Base-by-base conservation (phyloP, 2,888 invertebrate species). In the Operophtera brumata region DNA sequence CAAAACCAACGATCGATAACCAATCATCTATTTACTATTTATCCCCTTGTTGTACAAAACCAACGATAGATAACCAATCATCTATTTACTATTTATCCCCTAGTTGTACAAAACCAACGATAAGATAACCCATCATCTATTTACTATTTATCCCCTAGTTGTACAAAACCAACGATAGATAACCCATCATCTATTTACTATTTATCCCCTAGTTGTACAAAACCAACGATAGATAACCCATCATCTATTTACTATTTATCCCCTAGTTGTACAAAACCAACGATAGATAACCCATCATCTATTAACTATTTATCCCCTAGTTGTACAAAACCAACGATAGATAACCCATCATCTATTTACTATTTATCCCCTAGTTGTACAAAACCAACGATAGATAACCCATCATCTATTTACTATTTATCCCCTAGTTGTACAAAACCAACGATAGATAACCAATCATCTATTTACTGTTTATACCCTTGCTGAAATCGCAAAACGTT, bases 251-350 rank as follows among this genome's bases (percentile, higher is more conserved):
- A 8, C 8, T 20, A 20, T 20, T 20, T 3, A 20, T 20, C 8
- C 8, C 6, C 45, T 37, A 20, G n/a, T 44, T 41, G 34, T 44
- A 26, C 12, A 10, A 44, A 8, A 35, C 46, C n/a, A n/a, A n/a
- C n/a, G n/a, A n/a, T n/a, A n/a, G n/a, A n/a, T n/a, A n/a, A n/a
- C n/a, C n/a, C n/a, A n/a, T n/a, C n/a, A 30, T 30, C 30, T 30
- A 30, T 30, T 30, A 7, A 8, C 8, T 20, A 20, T 20, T 20
- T 3, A 20, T 20, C 8, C 8, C 6, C 45, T 37, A 20, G n/a
- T 44, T 41, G 34, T 44, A 26, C 12, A 10, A 44, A 8, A 35
- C 46, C n/a, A n/a, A n/a, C n/a, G n/a, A n/a, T n/a, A n/a, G n/a
- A n/a, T n/a, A n/a, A n/a, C n/a, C n/a, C n/a, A n/a, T n/a, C n/a